These are phyloP conservation scores for Tonatia bakeri DNA, from an alignment of 2,113 vertebrate species.

Conservation along the genomic window DNA sequence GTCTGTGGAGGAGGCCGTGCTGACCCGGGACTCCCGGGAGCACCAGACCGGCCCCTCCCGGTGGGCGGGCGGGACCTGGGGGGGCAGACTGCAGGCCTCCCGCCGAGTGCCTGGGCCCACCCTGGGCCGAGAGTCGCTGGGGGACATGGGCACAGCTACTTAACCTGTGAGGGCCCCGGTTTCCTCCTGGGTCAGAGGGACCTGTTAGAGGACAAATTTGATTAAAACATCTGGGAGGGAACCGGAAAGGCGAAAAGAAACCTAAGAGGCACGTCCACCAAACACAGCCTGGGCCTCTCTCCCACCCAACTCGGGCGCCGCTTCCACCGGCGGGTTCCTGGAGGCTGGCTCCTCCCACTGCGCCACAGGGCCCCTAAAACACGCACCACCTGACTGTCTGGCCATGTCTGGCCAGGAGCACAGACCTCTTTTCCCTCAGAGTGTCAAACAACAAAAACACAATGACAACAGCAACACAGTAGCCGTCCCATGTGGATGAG, in stretches of 20 bases:
- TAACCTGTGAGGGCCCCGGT: background rate
- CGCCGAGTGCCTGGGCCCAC: background rate
- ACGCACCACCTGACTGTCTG: rapidly evolving
- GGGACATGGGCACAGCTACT: background rate
- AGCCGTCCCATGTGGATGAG: too few species aligned
- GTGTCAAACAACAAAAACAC: too few species aligned
- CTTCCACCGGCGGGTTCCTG: too few species aligned
- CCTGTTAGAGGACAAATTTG: background rate
- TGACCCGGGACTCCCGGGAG: background rate
- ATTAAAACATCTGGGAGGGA: background rate
- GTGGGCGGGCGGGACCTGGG: background rate
- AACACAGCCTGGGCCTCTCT: background rate
- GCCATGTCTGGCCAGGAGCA: too few species aligned
- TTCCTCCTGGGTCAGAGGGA: background rate
- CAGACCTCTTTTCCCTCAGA: too few species aligned
- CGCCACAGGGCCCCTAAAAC: background rate
- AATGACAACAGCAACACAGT: too few species aligned
- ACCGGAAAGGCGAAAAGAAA: background rate
- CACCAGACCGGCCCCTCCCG: background rate
- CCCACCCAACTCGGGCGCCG: rapidly evolving
- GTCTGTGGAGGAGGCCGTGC: background rate
- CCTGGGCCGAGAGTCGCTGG: rapidly evolving
- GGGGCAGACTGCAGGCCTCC: background rate
- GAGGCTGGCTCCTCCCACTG: too few species aligned
- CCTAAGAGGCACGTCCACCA: background rate